Evolutionary conservation across 2,113 vertebrate species (phyloP).

Genomic region (Corvus cornix): DNA sequence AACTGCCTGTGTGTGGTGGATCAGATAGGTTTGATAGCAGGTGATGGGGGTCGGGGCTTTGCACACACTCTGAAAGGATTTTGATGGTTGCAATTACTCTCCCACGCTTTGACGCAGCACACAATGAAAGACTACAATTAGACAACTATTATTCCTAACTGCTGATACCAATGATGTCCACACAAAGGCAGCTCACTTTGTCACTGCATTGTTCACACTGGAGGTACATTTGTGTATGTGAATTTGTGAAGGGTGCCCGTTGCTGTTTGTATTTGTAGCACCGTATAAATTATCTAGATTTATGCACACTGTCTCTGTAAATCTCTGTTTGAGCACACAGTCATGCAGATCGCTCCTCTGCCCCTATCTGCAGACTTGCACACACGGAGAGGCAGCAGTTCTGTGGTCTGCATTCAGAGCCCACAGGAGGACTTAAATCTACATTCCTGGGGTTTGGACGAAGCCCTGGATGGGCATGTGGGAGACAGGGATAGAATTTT

Average conservation of each 20-base stretch:
- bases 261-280: conserved; percentile 29
- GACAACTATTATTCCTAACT: conserved; percentile 67
- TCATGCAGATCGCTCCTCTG: neutral
- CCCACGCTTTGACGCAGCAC: conserved; percentile 55
- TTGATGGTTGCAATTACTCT: conserved; percentile 71
- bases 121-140: conserved; percentile 73
- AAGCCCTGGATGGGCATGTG: neutral
- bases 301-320: neutral
- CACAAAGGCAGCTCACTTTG: conserved; percentile 59
- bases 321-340: neutral
- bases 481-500: neutral
- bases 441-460: neutral
- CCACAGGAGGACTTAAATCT: fast-evolving
- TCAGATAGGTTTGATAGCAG: conserved; percentile 58
- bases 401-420: neutral
- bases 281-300: conserved; percentile 21
- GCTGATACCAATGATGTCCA: conserved; percentile 61
- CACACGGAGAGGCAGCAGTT: neutral
- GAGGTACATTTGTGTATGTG: conserved; percentile 4
- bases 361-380: neutral
- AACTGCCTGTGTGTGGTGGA: conserved; percentile 15
- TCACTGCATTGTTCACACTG: conserved; percentile 55
- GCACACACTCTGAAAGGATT: conserved; percentile 62
- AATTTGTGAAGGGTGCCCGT: neutral
- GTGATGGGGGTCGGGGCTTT: conserved; percentile 51